Evolutionary conservation across 2,797 vertebrate genomes (phyloP), one percentile per base, ranked within the genome.

Genomic region (Amphiprion clarkii): DNA sequence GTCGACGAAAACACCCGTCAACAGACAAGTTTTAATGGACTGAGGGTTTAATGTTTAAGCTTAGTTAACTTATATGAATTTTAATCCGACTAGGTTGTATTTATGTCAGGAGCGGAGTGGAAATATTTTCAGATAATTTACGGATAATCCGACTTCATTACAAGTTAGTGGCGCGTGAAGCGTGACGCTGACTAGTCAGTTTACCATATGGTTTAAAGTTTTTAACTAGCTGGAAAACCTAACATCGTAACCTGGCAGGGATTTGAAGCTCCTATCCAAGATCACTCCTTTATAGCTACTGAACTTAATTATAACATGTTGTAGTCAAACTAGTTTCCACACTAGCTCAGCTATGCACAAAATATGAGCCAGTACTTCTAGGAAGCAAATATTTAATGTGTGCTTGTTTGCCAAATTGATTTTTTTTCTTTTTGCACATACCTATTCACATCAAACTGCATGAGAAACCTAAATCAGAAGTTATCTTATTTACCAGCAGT

Each of bases 171-270:
- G 39, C 19, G 23, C 74, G 55, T 56, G 0, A 49, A 36, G 10
- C 59, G 10, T 7, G 58, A 71, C 25, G 16, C 6, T 71, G 65
- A 48, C 52, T 39, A 52, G 27, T 63, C 59, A 29, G 39, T 5
- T 76, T 64, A 63, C 63, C 81, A 81, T 84, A 88, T 88, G 81
- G 74, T 66, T 59, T 55, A 1, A 79, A 51, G 76, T 75, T 78
- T 36, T 65, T 27, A 36, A 9, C 27, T 49, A 40, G 36, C 55
- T 40, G 53, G 25, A 21, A 68, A 82, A 67, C 17, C 52, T 57
- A 63, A 44, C 67, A 75, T 33, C n/a, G 42, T 59, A 67, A 48
- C 29, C 68, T 65, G 44, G 10, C 64, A 66, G 42, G 7, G 46
- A n/a, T 55, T 23, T 57, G 44, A 21, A 71, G 48, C 73, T 63